Evolutionary conservation across 2,113 vertebrate genomes (phyloP), one percentile per base, ranked within the genome.

Genomic region (Phodopus roborovskii): DNA sequence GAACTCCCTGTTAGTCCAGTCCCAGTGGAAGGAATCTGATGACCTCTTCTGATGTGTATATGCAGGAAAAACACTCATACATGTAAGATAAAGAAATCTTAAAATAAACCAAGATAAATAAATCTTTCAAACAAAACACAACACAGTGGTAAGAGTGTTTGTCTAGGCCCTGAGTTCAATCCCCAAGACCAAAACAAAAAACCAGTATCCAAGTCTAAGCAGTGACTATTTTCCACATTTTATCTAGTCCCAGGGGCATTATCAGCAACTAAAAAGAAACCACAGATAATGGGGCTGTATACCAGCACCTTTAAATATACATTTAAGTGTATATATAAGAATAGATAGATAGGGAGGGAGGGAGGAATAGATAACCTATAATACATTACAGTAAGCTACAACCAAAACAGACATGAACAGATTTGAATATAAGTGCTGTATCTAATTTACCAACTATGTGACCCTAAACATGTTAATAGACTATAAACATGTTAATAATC

Each of bases 251-350:
- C 53, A 15, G 16, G 33, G 48, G 5, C 81, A 90, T 88, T 85
- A 92, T 9, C 26, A 97, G 33, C 91, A 96, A 92, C 92, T 96
- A 96, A 92, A 91, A 96, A 81, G 28, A 96, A 94, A 33, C 42
- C 87, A 97, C 24, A 94, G 42, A 66, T 66, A 85, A 94, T 50
- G 4, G 4, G 30, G 33, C 71, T 93, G 28, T 8, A 82, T 39
- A 45, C 26, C 77, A 90, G 12, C 56, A 19, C 15, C 74, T 42
- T 53, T 53, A 79, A 53, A 36, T 28, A 42, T 13, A 11, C 8
- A 45, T 75, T 56, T 56, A 56, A 56, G 53, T 56, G 53, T 56
- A 56, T 56, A 56, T 56, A 56, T 56, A 13, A 56, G 53, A 56
- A 71, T 20, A n/a, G 70, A 70, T 19, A 70, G 36, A 66, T 66